Base-by-base conservation (phyloP, 2,797 vertebrate species). In the Rhinophrynus dorsalis region DNA sequence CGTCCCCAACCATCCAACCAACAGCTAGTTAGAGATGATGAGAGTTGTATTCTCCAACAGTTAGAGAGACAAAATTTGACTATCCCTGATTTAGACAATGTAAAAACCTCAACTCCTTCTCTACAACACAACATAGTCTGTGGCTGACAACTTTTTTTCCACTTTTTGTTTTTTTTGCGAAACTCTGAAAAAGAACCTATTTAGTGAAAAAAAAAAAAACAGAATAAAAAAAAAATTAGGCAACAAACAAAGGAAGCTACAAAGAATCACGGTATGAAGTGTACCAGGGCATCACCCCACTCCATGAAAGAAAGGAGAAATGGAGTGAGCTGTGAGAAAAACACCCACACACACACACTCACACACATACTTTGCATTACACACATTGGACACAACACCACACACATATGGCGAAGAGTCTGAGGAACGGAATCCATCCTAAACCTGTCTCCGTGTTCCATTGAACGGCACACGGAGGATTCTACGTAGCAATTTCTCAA, bases 351-450 rank as follows among this genome's bases (percentile, higher is more conserved):
- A 17, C 38, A 69, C 62, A 63, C 59, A 66, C 60, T 47, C 60
- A 45, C 69, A 75, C 63, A 56, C 64, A 17, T 60, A 69, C 72
- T 65, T 57, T 50, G 61, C 57, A 59, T 66, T 56, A 68, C 59
- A 47, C 68, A 40, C 27, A 26, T 64, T 62, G 74, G 74, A 77
- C 76, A 82, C 57, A 75, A 76, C 75, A 81, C 60, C 76, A 68
- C 44, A 45, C 45, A 79, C 67, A 73, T 57, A 76, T 62, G 69
- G 59, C 69, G 44, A 44, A 66, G 18, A 72, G 15, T 52, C 76
- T 79, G 75, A 73, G 57, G 74, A 79, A 68, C 13, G 0, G 55
- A 69, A 65, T 71, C 70, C 74, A 45, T 40, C 68, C 71, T 67
- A 38, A 79, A 51, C 67, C 71, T 74, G 59, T 73, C 64, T 70